A percentile compares a stretch with the other conserved stretches of the same genome.
Evolutionary conservation across 2,113 vertebrate genomes (phyloP).

Genomic region (Cochlearius cochlearius): DNA sequence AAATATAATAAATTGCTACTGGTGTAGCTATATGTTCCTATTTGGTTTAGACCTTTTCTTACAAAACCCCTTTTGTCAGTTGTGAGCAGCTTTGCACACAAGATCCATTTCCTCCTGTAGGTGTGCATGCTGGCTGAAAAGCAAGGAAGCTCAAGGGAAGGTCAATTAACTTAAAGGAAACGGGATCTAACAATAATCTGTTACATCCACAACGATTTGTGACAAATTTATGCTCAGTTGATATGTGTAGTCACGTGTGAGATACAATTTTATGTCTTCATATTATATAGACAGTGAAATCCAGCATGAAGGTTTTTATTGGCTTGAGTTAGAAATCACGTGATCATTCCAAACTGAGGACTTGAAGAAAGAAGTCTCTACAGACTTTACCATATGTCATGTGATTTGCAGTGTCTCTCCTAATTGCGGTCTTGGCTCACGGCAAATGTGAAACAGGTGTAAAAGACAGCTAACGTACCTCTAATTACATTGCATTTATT

Average conservation of each 20-base stretch:
- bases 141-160: background rate
- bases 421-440: background rate
- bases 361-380: background rate
- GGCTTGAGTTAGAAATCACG: background rate
- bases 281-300: background rate
- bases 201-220: background rate
- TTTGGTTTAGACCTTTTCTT: background rate
- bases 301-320: background rate
- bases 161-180: background rate
- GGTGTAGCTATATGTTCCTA: background rate
- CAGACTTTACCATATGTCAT: background rate
- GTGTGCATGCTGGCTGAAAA: background rate
- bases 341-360: background rate
- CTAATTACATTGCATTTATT: background rate
- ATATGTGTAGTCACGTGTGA: background rate
- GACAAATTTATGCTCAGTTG: background rate
- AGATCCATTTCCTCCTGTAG: background rate
- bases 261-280: background rate
- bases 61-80: background rate
- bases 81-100: background rate
- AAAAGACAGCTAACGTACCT: background rate
- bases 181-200: background rate
- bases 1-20: slow-evolving; percentile 9
- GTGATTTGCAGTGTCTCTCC: background rate
- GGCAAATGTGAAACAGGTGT: background rate